Percentiles rank a stretch among this genome's conserved stretches.
phyloP scores from a whole-genome alignment of 2,113 vertebrate genomes.

The Takifugu flavidus region DNA sequence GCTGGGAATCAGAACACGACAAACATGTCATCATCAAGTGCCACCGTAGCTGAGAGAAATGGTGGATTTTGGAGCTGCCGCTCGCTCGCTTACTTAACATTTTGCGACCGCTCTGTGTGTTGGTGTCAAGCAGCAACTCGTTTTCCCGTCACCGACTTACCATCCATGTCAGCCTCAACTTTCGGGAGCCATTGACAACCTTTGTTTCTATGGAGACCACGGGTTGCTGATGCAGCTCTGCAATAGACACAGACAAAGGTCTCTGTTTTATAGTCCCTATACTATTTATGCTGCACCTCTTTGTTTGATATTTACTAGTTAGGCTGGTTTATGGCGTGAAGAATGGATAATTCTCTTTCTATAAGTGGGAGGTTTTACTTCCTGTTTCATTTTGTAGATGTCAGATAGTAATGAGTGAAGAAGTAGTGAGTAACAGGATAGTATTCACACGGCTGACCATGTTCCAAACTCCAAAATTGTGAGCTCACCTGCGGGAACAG shows the following conservation, averaged over 20 bases:
- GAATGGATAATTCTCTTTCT: background rate
- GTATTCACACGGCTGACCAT: background rate
- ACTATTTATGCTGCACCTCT: no score
- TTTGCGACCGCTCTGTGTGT: background rate
- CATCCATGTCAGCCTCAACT: constrained; percentile 53
- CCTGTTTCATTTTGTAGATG: background rate
- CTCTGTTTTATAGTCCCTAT: no score
- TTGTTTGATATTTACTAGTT: no score
- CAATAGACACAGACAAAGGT: constrained; percentile 7
- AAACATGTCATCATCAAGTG: no score
- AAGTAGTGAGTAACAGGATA: no score
- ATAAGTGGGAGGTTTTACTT: background rate
- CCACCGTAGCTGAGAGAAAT: no score
- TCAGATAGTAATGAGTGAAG: no score
- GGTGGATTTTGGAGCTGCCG: no score
- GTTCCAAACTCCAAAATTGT: background rate
- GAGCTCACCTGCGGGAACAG: constrained; percentile 58
- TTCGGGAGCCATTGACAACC: constrained; percentile 29
- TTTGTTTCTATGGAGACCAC: constrained; percentile 13
- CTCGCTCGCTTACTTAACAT: background rate
- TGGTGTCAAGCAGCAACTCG: background rate
- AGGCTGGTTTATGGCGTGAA: no score
- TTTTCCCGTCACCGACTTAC: constrained; percentile 37
- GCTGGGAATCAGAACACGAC: constrained; percentile 41
- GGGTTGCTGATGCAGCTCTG: constrained; percentile 55